Conservation (phyloP, 2,113 vertebrate species). For the Lepisosteus oculatus region DNA sequence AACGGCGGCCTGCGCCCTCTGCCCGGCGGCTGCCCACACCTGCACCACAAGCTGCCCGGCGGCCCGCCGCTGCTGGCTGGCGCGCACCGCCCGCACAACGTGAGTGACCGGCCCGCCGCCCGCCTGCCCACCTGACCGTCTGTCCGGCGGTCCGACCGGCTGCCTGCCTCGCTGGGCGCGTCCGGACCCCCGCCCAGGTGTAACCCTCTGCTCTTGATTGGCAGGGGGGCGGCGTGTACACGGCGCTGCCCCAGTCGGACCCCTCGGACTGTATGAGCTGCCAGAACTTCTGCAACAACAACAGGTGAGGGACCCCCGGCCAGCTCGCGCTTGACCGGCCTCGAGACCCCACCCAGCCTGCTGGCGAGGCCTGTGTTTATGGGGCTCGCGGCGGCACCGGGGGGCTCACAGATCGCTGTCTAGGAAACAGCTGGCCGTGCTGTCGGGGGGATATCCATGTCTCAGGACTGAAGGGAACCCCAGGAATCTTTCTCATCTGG, state of each 20-base stretch:
- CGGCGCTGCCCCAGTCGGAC: conserved; percentile 73
- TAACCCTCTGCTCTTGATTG: conserved; percentile 2
- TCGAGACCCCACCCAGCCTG: conserved; percentile 28
- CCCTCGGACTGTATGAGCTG: conserved; percentile 81
- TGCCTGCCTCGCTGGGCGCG: background rate
- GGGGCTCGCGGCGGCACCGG: conserved; percentile 50
- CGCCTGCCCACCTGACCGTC: background rate
- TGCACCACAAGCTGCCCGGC: conserved; percentile 74
- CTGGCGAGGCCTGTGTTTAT: conserved; percentile 68
- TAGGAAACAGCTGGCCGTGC: background rate
- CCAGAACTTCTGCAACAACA: conserved; percentile 93
- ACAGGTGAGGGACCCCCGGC: conserved; percentile 68
- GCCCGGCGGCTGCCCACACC: conserved; percentile 74
- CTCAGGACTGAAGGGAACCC: too few species aligned
- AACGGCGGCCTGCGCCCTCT: conserved; percentile 71
- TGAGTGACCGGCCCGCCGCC: conserved; percentile 57
- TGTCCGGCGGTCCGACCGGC: background rate
- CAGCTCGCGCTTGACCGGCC: background rate
- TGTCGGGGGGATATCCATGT: too few species aligned
- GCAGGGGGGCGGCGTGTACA: conserved; percentile 79
- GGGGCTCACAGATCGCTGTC: conserved; percentile 23
- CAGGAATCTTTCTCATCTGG: too few species aligned
- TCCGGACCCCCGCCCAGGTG: too few species aligned
- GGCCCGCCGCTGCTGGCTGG: conserved; percentile 70
- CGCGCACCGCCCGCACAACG: conserved; percentile 73